Evolutionary conservation across 2,888 invertebrate genomes (phyloP).

Genomic region (Parelbella ahira): DNA sequence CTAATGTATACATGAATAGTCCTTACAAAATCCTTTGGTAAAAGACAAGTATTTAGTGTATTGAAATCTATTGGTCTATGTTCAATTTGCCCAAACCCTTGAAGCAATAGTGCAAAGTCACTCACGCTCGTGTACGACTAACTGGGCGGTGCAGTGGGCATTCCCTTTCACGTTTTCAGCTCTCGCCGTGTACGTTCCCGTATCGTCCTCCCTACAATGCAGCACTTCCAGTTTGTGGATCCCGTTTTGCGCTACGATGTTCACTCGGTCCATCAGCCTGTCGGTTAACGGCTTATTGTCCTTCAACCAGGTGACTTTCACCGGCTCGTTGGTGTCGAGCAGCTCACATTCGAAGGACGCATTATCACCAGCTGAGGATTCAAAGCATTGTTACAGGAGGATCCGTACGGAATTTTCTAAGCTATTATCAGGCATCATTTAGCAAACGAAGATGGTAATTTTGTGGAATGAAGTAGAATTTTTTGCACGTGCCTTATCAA

Average conservation of each 20-base stretch:
- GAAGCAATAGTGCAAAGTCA: constrained; percentile 32
- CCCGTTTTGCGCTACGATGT: constrained; percentile 78
- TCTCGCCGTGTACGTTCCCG: constrained; percentile 94
- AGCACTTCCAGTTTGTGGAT: constrained; percentile 86
- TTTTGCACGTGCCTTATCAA: constrained; percentile 10
- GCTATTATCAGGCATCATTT: background rate
- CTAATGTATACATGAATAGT: too few relatives aligned
- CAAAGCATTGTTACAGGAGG: constrained; percentile 50
- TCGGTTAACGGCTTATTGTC: constrained; percentile 91
- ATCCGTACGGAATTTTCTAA: constrained; percentile 48
- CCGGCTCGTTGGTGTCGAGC: constrained; percentile 79
- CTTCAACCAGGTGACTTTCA: constrained; percentile 90
- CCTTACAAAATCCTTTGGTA: too few relatives aligned
- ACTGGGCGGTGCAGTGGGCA: constrained; percentile 91
- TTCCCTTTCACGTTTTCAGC: constrained; percentile 91
- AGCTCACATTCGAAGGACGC: constrained; percentile 90
- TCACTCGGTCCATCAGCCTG: constrained; percentile 86
- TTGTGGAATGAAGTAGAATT: constrained; percentile 2
- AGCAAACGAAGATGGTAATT: constrained; percentile 23
- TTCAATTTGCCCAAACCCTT: constrained; percentile 28
- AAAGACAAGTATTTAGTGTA: too few relatives aligned
- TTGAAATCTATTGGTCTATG: background rate
- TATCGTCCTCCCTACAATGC: constrained; percentile 88
- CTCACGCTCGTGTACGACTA: constrained; percentile 92
- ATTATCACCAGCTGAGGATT: constrained; percentile 88